phyloP scores from a whole-genome alignment of 2,797 vertebrate species.

The Cuniculus paca region DNA sequence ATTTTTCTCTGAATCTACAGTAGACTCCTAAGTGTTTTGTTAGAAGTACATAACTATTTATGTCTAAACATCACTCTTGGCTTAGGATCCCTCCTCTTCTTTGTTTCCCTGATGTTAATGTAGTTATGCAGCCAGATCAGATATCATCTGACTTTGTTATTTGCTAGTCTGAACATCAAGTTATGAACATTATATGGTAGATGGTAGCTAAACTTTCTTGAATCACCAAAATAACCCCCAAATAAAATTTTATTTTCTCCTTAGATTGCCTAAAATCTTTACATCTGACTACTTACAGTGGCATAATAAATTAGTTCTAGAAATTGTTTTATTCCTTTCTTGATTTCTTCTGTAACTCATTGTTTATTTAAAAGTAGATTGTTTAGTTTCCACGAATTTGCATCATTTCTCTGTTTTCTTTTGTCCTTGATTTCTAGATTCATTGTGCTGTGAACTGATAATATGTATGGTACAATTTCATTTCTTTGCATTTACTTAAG shows the following conservation, averaged over 20 bases:
- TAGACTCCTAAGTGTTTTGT: background rate
- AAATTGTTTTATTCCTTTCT: background rate
- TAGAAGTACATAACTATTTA: background rate
- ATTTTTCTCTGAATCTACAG: constrained; percentile 41
- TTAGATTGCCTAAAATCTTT: constrained; percentile 9
- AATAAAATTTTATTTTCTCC: background rate
- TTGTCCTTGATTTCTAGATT: background rate
- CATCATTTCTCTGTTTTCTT: background rate
- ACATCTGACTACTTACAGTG: constrained; percentile 1
- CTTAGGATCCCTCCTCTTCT: background rate
- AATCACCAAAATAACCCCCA: constrained; percentile 29
- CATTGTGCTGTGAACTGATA: background rate
- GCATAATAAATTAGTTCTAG: background rate
- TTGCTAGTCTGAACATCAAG: background rate
- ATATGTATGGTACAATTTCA: background rate
- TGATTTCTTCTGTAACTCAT: background rate
- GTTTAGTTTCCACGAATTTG: background rate
- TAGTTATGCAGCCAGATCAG: background rate
- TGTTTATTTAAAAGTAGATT: background rate
- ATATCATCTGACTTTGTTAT: background rate
- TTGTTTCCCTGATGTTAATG: background rate
- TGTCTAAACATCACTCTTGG: background rate
- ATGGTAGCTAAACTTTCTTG: constrained; percentile 45
- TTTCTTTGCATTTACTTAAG: background rate
- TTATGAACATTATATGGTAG: background rate